These are phyloP conservation scores for Falcunculus frontatus DNA, from an alignment of 2,113 vertebrate species.

Conservation along the genomic window DNA sequence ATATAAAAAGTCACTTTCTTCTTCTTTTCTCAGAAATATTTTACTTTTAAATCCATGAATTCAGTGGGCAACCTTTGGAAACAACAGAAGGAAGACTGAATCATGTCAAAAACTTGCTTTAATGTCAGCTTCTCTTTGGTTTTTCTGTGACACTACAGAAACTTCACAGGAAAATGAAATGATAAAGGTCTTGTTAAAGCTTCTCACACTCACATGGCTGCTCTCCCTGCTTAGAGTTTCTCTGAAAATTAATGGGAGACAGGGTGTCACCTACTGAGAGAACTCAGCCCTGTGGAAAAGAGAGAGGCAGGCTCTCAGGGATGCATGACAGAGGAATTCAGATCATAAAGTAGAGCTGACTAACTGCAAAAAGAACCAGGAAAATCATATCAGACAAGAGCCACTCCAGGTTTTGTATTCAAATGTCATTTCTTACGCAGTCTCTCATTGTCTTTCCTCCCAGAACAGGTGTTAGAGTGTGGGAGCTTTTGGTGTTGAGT, in stretches of 20 bases:
- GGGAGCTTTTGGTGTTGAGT: background rate
- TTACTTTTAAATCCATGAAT: background rate
- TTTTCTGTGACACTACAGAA: background rate
- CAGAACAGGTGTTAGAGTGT: background rate
- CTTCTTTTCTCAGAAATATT: background rate
- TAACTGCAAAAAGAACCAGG: background rate
- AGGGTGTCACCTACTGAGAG: background rate
- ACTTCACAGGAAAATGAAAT: background rate
- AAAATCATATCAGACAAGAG: background rate
- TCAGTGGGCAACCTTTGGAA: background rate
- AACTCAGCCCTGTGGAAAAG: background rate
- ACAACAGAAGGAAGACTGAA: background rate
- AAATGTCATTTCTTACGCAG: background rate
- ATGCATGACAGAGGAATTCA: background rate
- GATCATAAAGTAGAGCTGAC: background rate
- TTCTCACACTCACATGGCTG: background rate
- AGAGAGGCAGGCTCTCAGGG: background rate
- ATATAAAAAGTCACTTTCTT: background rate
- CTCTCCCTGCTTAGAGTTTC: background rate
- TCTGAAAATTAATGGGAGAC: background rate
- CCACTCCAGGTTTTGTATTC: background rate
- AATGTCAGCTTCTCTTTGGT: background rate
- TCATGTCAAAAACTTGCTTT: background rate
- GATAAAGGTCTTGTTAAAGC: background rate
- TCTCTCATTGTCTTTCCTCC: background rate